A percentile compares a stretch with the other conserved stretches of the same genome.
phyloP scores from a whole-genome alignment of 1,140 invertebrate species.

The Heliconius hermathena region DNA sequence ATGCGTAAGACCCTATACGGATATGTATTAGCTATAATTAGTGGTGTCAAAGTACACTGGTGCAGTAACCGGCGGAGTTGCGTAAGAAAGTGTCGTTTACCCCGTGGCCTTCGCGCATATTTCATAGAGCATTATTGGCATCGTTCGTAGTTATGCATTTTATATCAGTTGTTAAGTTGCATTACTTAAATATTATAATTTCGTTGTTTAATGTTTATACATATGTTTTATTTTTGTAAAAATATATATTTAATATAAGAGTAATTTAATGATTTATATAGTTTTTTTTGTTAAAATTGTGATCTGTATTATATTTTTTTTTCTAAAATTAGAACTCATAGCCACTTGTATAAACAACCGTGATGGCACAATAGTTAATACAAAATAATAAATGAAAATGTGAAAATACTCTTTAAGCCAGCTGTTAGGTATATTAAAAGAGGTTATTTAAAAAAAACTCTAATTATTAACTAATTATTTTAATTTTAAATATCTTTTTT shows the following conservation, averaged over 20 bases:
- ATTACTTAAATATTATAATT: constrained; percentile 12
- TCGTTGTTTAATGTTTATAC: not conserved
- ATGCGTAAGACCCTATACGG: constrained; percentile 16
- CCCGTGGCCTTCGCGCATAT: constrained; percentile 66
- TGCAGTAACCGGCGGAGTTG: constrained; percentile 48
- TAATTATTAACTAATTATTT: not conserved
- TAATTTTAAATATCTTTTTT: not conserved
- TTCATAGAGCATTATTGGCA: constrained; percentile 58
- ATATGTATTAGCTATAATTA: constrained; percentile 16
- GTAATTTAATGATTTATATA: not conserved
- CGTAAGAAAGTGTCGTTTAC: constrained; percentile 75
- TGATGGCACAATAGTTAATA: not conserved
- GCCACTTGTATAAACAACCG: not conserved
- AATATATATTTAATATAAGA: too few relatives aligned
- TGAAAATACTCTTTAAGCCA: not conserved
- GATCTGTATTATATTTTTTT: not conserved
- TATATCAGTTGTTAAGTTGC: constrained; percentile 12
- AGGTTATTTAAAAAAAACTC: too few relatives aligned
- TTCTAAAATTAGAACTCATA: not conserved
- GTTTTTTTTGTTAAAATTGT: too few relatives aligned
- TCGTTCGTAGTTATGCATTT: constrained; percentile 31
- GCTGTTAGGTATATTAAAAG: too few relatives aligned
- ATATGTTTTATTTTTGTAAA: too few relatives aligned
- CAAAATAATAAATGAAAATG: not conserved
- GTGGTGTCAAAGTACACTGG: constrained; percentile 43